A percentile compares a stretch with the other conserved stretches of the same genome.
Conservation (phyloP, 2,797 vertebrate species). For the Gambusia yucatana region DNA sequence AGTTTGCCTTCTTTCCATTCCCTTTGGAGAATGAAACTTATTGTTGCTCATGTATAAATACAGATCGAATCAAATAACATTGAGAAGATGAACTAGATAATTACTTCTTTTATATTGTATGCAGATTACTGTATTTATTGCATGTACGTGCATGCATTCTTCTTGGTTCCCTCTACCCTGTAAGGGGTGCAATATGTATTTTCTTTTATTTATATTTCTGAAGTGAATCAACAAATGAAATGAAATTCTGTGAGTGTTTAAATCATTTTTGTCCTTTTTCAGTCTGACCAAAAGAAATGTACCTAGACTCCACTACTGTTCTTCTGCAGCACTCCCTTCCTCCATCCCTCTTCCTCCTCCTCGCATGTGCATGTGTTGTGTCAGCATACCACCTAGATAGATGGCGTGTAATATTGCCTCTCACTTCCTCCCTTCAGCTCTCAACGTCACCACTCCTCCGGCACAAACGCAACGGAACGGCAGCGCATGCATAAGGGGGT, state of each 20-base stretch:
- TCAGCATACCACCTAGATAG: conserved; percentile 48
- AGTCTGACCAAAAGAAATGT: conserved; percentile 29
- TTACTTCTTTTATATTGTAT: background rate
- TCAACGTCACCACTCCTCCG: conserved; percentile 45
- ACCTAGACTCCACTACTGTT: conserved; percentile 42
- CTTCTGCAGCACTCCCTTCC: conserved; percentile 48
- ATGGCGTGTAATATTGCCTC: conserved; percentile 51
- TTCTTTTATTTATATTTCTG: background rate
- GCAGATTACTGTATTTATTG: background rate
- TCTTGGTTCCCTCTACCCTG: background rate
- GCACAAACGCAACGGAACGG: conserved; percentile 32
- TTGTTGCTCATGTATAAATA: background rate
- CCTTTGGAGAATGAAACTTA: background rate
- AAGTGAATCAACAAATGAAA: background rate
- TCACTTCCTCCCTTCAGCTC: conserved; percentile 23
- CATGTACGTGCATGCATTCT: background rate
- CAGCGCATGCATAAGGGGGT: conserved; percentile 38
- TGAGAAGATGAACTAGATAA: background rate
- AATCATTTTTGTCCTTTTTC: conserved; percentile 31
- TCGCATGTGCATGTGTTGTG: conserved; percentile 54
- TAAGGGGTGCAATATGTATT: background rate
- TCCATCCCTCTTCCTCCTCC: conserved; percentile 14
- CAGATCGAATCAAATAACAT: background rate
- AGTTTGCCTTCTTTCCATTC: background rate
- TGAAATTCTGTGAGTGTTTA: background rate